A percentile compares a stretch with the other conserved stretches of the same genome.
Conservation (phyloP, 2,888 invertebrate species). For the Lepidonotus clava region DNA sequence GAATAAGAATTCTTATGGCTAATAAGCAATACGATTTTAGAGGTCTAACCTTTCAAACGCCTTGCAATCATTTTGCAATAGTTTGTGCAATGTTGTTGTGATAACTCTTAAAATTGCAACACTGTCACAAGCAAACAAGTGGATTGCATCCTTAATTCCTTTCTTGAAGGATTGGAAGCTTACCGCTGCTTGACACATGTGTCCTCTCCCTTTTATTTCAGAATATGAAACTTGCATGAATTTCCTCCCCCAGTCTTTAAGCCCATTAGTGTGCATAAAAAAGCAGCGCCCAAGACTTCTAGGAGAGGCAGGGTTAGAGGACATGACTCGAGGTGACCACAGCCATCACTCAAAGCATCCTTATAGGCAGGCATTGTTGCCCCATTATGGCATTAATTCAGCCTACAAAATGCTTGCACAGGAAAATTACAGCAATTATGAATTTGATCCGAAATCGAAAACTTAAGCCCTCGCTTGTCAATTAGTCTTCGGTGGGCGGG, state of each 20-base stretch:
- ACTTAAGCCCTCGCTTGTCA: slow-evolving; percentile 11
- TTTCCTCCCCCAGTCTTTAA: background rate
- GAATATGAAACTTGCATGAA: slow-evolving; percentile 4
- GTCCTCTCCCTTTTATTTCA: background rate
- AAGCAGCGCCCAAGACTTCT: background rate
- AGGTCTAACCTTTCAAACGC: too few species aligned
- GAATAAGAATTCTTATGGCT: too few species aligned
- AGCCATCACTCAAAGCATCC: background rate
- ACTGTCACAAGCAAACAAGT: too few species aligned
- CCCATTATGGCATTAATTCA: slow-evolving; percentile 1
- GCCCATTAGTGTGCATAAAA: slow-evolving; percentile 4
- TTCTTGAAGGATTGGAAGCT: too few species aligned
- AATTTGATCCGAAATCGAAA: slow-evolving; percentile 40
- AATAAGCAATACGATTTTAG: too few species aligned
- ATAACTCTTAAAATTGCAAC: too few species aligned
- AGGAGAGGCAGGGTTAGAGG: background rate
- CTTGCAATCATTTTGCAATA: too few species aligned
- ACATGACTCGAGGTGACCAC: slow-evolving; percentile 36
- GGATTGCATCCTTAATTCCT: too few species aligned
- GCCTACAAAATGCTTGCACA: background rate
- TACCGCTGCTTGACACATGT: too few species aligned
- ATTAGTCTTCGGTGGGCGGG: background rate
- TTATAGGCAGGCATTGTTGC: background rate
- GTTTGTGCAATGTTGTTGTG: too few species aligned
- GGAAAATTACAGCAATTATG: slow-evolving; percentile 43